Evolutionary conservation across 23 tunicate genomes (phyloP), one percentile per base, ranked within the genome.

Genomic region (Clavelina lepadiformis): DNA sequence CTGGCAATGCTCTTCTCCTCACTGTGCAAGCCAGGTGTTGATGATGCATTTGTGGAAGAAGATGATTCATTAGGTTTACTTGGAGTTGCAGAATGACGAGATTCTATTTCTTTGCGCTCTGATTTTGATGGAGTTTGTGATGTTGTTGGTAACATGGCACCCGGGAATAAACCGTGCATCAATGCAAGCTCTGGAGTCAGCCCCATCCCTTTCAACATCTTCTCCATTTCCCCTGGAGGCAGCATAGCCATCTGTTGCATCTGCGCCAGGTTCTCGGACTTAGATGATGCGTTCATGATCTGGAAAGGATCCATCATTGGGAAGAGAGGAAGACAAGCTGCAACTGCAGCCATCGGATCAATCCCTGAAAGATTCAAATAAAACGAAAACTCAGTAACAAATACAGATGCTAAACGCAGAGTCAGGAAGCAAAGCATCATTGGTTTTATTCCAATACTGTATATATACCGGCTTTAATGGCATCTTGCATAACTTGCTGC

Each of bases 261-360:
- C n/a, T 72, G 69, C 18, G 83, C 74, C 22, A 74, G 54, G 24
- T 7, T 46, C 4, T 74, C 79, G 22, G 62, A 5, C 32, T 45
- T 58, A 28, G 21, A 15, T 28, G 51, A 30, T 2, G 64, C 46
- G 47, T 79, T 79, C 53, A 79, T 61, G 63, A 61, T 60, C 63
- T 79, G 85, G 54, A 69, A 79, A 21, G 85, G 85, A 51, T 79
- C 85, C 35, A 74, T 15, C 70, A 58, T 56, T n/a, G 85, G 85
- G 54, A 79, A 59, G 46, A 79, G 62, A 15, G 85, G 77, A 29
- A 77, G 68, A 31, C 67, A 56, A n/a, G 77, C 63, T 22, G 85
- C 85, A 46, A 74, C 45, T 3, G 85, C 85, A 6, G 85, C 32
- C 77, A 79, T 70, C 18, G 85, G 85, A 41, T 79, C 85, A 22